phyloP scores from a whole-genome alignment of 2,888 invertebrate species.

The Colostygia pectinataria region DNA sequence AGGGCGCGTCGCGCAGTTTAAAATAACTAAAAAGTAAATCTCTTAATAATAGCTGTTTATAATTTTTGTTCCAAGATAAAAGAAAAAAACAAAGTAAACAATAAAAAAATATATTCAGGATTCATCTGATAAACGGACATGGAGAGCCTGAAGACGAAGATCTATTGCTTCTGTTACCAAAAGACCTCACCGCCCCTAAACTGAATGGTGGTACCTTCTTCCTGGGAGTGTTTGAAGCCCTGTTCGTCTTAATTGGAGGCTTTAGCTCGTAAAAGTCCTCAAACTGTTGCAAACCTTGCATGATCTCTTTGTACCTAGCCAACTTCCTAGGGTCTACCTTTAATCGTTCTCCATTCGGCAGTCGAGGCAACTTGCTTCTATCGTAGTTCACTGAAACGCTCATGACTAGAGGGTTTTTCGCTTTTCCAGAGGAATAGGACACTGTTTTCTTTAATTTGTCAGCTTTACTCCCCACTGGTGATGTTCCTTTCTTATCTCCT shows the following conservation, averaged over 20 bases:
- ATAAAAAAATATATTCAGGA: background rate
- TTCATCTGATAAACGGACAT: background rate
- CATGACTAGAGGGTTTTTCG: conserved; percentile 55
- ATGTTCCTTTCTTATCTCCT: conserved; percentile 24
- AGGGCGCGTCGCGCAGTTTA: too few species aligned
- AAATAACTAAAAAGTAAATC: too few species aligned
- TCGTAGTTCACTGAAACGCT: conserved; percentile 52
- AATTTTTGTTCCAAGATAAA: background rate
- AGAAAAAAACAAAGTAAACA: background rate
- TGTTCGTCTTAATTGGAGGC: conserved; percentile 54
- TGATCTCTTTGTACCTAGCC: conserved; percentile 65
- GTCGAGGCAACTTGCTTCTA: conserved; percentile 31
- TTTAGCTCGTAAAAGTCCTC: conserved; percentile 56
- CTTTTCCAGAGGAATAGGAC: conserved; percentile 38
- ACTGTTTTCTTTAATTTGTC: conserved; percentile 33
- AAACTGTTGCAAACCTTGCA: conserved; percentile 57
- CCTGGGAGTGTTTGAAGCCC: conserved; percentile 65
- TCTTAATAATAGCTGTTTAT: too few species aligned
- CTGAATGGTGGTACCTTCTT: conserved; percentile 47
- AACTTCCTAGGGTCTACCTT: conserved; percentile 51
- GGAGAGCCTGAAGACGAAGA: conserved; percentile 22
- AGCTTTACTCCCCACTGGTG: conserved; percentile 23
- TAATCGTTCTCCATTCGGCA: conserved; percentile 23
- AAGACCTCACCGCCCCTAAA: conserved; percentile 26
- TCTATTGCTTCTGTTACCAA: conserved; percentile 25